Evolutionary conservation across 2,888 invertebrate species (phyloP).

Genomic region (Tolmerus cingulatus): DNA sequence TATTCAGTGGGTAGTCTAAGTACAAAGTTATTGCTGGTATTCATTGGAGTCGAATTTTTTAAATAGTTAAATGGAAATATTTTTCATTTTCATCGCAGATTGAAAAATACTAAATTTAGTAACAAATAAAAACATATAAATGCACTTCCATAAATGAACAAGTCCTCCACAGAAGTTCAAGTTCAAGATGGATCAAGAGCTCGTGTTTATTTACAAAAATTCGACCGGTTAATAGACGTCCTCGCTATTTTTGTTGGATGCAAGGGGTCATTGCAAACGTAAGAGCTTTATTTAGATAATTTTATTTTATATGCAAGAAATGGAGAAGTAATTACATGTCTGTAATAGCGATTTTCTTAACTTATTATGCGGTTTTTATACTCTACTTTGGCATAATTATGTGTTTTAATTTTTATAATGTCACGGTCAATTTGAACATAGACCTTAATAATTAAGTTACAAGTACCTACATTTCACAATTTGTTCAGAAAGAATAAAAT

Average conservation of each 20-base stretch:
- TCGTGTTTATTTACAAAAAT: not conserved
- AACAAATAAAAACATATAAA: not conserved
- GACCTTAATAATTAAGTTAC: not conserved
- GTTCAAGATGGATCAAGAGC: not conserved
- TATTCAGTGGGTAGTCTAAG: not conserved
- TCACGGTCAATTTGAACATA: not conserved
- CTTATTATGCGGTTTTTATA: not conserved
- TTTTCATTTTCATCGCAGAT: not conserved
- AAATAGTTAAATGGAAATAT: not conserved
- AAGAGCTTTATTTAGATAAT: not conserved
- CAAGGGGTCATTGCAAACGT: slow-evolving; percentile 16
- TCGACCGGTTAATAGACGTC: slow-evolving; percentile 3
- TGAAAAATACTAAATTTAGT: not conserved
- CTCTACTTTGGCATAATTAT: not conserved
- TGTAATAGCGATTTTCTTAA: not conserved
- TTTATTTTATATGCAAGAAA: not conserved
- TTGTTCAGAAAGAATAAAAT: not conserved
- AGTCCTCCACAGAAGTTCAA: not conserved
- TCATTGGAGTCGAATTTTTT: no score
- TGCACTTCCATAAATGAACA: not conserved
- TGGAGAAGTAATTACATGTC: not conserved
- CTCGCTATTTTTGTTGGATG: not conserved
- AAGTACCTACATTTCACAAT: not conserved
- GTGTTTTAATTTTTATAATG: not conserved
- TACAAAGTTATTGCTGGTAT: not conserved